Conservation (phyloP, 2,113 vertebrate species). For the Poecile atricapillus region DNA sequence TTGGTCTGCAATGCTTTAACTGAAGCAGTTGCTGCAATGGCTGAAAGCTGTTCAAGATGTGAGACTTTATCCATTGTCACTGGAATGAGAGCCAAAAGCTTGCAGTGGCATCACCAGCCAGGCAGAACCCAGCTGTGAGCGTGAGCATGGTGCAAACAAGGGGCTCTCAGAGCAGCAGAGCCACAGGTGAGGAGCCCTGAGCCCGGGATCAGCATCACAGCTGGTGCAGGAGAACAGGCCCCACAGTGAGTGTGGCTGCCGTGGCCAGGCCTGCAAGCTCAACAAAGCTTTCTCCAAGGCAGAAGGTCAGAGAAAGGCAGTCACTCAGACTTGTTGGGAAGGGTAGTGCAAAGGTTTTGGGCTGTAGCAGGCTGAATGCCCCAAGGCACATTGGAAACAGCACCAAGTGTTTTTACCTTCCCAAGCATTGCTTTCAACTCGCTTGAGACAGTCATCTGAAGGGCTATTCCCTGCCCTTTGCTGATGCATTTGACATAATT, state of each 20-base stretch:
- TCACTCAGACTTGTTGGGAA: fast-evolving
- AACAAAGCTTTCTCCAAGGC: neutral
- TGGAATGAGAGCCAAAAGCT: neutral
- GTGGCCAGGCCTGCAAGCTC: neutral
- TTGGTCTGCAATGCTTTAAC: neutral
- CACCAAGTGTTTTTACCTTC: neutral
- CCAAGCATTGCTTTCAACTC: neutral
- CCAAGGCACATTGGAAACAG: neutral
- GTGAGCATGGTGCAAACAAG: fast-evolving
- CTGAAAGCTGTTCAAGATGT: neutral
- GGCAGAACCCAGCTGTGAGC: neutral
- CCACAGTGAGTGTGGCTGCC: neutral
- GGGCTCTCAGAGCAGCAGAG: neutral
- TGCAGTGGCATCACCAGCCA: neutral
- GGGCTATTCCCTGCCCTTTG: neutral
- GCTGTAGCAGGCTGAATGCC: neutral
- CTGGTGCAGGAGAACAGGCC: neutral
- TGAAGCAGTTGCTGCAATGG: neutral
- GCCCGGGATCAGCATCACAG: fast-evolving
- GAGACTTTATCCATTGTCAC: neutral
- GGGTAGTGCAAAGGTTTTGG: neutral
- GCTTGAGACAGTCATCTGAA: neutral
- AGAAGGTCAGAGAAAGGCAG: neutral
- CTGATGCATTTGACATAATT: neutral
- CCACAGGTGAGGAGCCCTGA: neutral